Evolutionary conservation across 2,888 invertebrate species (phyloP).

Genomic region (Ametastegia equiseti): DNA sequence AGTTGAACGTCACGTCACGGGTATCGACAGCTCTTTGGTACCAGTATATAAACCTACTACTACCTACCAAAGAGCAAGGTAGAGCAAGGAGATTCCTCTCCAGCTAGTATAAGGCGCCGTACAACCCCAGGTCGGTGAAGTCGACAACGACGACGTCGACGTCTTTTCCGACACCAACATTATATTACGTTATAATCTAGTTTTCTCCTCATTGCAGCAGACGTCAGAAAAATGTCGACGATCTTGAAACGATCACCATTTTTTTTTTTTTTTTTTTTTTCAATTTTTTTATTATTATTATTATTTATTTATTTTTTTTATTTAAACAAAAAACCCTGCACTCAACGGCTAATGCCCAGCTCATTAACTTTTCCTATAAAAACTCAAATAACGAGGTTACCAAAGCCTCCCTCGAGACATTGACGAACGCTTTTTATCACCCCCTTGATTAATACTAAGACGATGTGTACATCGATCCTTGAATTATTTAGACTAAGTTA

Average conservation of each 20-base stretch:
- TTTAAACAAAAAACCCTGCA: not conserved
- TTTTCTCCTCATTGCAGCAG: constrained; percentile 11
- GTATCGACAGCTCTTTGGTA: constrained; percentile 68
- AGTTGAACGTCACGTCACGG: constrained; percentile 69
- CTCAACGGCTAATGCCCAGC: not conserved
- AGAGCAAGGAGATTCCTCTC: constrained; percentile 37
- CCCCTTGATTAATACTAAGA: too few species aligned
- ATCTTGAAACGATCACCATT: not conserved
- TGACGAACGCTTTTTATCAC: not conserved
- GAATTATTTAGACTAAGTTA: not conserved
- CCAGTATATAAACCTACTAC: not conserved
- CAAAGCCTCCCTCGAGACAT: not conserved
- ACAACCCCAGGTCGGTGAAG: too few species aligned
- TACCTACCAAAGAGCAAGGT: too few species aligned
- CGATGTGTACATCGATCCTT: not conserved
- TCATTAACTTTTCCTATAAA: constrained; percentile 18
- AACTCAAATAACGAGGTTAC: constrained; percentile 3
- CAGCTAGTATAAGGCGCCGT: too few species aligned
- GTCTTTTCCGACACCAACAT: constrained; percentile 7
- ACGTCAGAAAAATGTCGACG: constrained; percentile 19
- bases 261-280: not conserved
- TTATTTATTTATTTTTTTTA: not conserved
- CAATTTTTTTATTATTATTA: not conserved
- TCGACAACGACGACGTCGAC: too few species aligned
- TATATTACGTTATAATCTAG: constrained; percentile 24